Conservation (phyloP, 2,113 vertebrate species). For the Felis chaus region DNA sequence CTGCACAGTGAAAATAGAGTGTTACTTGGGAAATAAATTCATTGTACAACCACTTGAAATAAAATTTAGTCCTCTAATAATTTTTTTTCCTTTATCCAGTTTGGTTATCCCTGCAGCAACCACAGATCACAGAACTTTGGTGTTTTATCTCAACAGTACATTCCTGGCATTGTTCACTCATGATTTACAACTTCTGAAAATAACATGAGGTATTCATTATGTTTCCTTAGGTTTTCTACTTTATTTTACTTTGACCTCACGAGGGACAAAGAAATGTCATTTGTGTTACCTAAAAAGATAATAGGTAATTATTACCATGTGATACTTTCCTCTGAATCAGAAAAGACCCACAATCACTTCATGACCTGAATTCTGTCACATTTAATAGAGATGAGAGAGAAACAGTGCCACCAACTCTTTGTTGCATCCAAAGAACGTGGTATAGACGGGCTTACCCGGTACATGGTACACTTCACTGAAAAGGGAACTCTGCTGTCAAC, state of each 20-base stretch:
- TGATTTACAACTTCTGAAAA: not conserved
- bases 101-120: not conserved
- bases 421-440: fast-evolving
- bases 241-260: not conserved
- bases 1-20: not conserved
- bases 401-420: not conserved
- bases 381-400: not conserved
- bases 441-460: fast-evolving
- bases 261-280: not conserved
- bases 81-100: not conserved
- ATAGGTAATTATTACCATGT: not conserved
- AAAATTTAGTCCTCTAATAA: not conserved
- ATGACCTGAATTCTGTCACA: not conserved
- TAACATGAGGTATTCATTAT: not conserved
- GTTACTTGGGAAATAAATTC: not conserved
- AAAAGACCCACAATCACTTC: not conserved
- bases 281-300: not conserved
- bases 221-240: not conserved
- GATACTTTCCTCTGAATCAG: not conserved
- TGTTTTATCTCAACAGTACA: not conserved
- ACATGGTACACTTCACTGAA: not conserved
- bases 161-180: not conserved
- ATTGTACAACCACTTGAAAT: not conserved
- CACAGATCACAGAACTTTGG: not conserved
- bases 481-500: constrained; percentile 60